Conservation (phyloP, 2,113 vertebrate species). For the Cololabis saira region DNA sequence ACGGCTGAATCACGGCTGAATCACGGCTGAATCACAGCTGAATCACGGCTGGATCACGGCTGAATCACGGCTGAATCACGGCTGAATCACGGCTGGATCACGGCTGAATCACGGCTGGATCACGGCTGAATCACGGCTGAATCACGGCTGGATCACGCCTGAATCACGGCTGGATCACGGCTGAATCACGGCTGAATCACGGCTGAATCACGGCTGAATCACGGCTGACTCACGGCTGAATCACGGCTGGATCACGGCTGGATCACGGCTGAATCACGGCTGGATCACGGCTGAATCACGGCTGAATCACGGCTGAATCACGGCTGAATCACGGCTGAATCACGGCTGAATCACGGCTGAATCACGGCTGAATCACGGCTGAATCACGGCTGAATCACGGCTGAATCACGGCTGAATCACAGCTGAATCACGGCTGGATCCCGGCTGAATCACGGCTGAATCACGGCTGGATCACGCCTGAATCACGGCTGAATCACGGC, state of each 20-base stretch:
- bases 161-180: conserved; percentile 7
- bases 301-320: conserved; percentile 13
- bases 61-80: conserved; percentile 14
- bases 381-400: conserved; percentile 9
- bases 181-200: conserved; percentile 8
- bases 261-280: conserved; percentile 8
- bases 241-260: conserved; percentile 11
- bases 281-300: conserved; percentile 12
- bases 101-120: conserved; percentile 1
- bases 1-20: conserved; percentile 10
- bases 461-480: conserved; percentile 1
- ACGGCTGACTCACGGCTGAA: no score
- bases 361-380: background rate
- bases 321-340: conserved; percentile 3
- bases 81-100: conserved; percentile 11
- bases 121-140: conserved; percentile 3
- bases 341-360: conserved; percentile 3
- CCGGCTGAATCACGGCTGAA: no score
- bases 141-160: background rate
- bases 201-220: conserved; percentile 8
- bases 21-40: conserved; percentile 10
- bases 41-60: conserved; percentile 8
- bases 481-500: conserved; percentile 6
- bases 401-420: conserved; percentile 8
- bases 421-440: conserved; percentile 6